These are phyloP conservation scores for Phaethornis superciliosus DNA, from an alignment of 2,113 vertebrate genomes.

Conservation along the genomic window DNA sequence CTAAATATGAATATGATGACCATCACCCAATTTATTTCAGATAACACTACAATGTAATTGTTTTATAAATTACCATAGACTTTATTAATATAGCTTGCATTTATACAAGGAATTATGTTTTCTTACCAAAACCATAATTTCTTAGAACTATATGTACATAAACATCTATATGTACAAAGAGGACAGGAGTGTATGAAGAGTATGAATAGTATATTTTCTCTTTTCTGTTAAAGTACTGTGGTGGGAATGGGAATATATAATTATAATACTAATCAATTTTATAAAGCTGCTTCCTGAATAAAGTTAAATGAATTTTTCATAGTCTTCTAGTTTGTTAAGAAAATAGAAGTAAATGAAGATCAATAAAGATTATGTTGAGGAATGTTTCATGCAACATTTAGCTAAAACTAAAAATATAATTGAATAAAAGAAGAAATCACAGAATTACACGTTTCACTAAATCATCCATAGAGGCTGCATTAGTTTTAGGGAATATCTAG, in stretches of 20 bases:
- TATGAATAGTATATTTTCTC: background rate
- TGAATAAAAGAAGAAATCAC: background rate
- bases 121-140: background rate
- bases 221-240: background rate
- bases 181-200: background rate
- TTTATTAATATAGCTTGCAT: background rate
- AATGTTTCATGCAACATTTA: background rate
- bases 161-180: background rate
- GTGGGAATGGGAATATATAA: background rate
- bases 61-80: background rate
- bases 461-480: background rate
- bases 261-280: background rate
- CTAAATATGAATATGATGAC: background rate
- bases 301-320: background rate
- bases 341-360: background rate
- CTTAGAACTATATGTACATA: rapidly evolving
- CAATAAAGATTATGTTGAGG: background rate
- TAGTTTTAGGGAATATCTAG: background rate
- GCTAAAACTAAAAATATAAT: background rate
- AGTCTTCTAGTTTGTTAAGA: background rate
- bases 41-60: background rate
- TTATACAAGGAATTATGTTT: background rate
- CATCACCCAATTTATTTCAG: background rate
- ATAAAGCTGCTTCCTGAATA: background rate
- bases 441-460: background rate